These are phyloP conservation scores for Tychaedon coryphoeus DNA, from an alignment of 2,113 vertebrate species.

Conservation along the genomic window DNA sequence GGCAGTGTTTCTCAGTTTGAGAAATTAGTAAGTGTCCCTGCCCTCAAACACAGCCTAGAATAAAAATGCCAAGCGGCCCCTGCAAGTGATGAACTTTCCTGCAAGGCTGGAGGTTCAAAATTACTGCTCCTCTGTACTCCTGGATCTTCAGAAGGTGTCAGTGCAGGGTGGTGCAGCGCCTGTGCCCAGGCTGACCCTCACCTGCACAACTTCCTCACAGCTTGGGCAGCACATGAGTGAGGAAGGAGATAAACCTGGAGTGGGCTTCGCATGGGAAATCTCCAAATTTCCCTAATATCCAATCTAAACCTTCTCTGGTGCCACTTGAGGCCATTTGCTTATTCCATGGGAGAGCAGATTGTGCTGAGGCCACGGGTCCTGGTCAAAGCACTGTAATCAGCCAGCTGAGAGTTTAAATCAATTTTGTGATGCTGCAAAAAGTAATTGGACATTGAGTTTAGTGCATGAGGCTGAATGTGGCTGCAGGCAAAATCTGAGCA, in stretches of 20 bases:
- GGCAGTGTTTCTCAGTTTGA: neutral
- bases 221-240: neutral
- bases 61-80: neutral
- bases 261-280: neutral
- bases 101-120: neutral
- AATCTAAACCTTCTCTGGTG: neutral
- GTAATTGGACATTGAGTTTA: neutral
- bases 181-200: neutral
- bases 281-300: neutral
- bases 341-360: neutral
- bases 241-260: neutral
- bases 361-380: neutral
- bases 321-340: neutral
- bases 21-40: neutral
- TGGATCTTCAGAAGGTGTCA: fast-evolving
- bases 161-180: neutral
- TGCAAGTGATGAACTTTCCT: neutral
- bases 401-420: neutral
- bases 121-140: fast-evolving
- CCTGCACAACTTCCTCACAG: fast-evolving
- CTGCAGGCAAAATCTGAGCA: neutral
- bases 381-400: neutral
- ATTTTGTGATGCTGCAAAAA: neutral
- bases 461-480: neutral
- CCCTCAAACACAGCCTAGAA: neutral